These are phyloP conservation scores for Dermochelys coriacea DNA, from an alignment of 2,797 vertebrate species.

Conservation along the genomic window DNA sequence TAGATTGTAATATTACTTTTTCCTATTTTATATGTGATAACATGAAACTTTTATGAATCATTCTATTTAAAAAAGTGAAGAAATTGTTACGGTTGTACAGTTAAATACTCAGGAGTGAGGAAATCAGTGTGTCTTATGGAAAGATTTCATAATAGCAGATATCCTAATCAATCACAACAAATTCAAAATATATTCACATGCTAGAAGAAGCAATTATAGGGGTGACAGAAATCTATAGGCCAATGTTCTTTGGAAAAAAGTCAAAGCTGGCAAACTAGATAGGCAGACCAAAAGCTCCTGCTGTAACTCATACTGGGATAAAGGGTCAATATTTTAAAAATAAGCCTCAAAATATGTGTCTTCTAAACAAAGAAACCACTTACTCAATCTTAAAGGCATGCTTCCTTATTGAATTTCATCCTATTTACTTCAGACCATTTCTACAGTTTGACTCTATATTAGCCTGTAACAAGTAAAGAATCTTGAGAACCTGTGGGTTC, in stretches of 20 bases:
- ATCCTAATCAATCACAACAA: not conserved
- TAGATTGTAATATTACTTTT: not conserved
- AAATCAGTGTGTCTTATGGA: not conserved
- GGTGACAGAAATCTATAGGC: not conserved
- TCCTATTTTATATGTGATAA: not conserved
- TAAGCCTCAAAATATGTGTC: not conserved
- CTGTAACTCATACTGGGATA: not conserved
- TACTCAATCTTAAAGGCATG: too few relatives aligned
- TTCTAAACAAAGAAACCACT: constrained; percentile 23
- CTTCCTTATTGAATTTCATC: too few relatives aligned
- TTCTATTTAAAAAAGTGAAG: not conserved
- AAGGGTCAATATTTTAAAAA: not conserved
- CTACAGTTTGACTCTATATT: constrained; percentile 16
- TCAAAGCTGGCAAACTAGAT: not conserved
- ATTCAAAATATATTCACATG: constrained; percentile 8
- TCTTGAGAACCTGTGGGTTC: constrained; percentile 34
- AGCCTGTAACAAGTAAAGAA: constrained; percentile 44
- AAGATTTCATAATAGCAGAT: not conserved
- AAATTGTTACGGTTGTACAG: not conserved
- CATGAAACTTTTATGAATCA: not conserved
- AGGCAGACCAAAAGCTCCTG: not conserved
- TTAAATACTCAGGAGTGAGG: not conserved
- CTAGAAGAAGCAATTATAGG: not conserved
- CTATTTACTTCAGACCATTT: too few relatives aligned
- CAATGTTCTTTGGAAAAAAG: not conserved